Evolutionary conservation across 1,140 invertebrate species (phyloP).

Genomic region (Drosophila simulans): DNA sequence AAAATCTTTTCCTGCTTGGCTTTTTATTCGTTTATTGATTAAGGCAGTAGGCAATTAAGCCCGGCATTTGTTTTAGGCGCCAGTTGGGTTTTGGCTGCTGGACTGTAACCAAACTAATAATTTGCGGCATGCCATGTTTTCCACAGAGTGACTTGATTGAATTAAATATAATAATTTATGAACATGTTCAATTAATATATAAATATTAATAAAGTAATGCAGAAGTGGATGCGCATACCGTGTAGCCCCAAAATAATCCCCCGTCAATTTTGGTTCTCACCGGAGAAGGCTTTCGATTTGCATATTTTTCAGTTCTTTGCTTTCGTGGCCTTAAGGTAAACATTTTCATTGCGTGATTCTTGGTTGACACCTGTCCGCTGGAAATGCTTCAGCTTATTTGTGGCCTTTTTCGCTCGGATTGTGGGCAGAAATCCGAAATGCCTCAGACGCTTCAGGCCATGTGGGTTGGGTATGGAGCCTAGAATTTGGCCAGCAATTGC

Average conservation of each 20-base stretch:
- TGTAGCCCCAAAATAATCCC: conserved; percentile 4
- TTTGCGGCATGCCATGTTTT: conserved; percentile 44
- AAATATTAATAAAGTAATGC: conserved; percentile 41
- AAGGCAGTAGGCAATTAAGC: conserved; percentile 35
- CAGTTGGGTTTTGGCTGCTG: conserved; percentile 50
- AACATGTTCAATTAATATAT: conserved; percentile 33
- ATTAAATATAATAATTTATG: conserved; percentile 28
- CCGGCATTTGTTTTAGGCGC: conserved; percentile 26
- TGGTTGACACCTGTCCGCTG: conserved; percentile 45
- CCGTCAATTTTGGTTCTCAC: conserved; percentile 16
- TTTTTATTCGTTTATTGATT: conserved; percentile 44
- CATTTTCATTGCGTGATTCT: conserved; percentile 48
- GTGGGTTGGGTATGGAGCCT: conserved; percentile 18
- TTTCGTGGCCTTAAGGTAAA: conserved; percentile 28
- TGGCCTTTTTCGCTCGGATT: conserved; percentile 45
- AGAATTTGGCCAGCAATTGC: conserved; percentile 49
- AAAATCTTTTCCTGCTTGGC: conserved; percentile 49
- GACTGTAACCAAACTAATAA: conserved; percentile 50
- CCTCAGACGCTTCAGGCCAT: neutral
- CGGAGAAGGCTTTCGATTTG: conserved; percentile 21
- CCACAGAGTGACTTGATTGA: conserved; percentile 17
- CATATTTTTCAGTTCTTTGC: conserved; percentile 15
- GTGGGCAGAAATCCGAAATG: conserved; percentile 36
- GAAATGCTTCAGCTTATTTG: conserved; percentile 47
- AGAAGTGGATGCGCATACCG: conserved; percentile 1